A percentile compares a stretch with the other conserved stretches of the same genome.
Conservation (phyloP, 1,140 invertebrate species). For the Sycophila sp. region DNA sequence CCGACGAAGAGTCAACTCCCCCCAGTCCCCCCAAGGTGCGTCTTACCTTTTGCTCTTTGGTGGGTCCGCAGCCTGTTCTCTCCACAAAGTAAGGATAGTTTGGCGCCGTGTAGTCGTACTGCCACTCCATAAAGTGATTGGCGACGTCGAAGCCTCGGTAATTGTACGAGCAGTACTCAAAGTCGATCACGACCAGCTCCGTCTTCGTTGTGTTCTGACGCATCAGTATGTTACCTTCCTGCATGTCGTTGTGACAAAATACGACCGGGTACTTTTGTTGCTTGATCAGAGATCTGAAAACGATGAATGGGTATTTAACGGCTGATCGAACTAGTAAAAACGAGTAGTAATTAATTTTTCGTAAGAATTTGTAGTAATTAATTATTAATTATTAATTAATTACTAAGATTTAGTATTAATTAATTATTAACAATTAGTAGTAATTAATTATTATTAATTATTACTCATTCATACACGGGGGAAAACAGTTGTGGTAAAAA, state of each 20-base stretch:
- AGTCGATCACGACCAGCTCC: conserved; percentile 87
- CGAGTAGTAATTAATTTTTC: too few species aligned
- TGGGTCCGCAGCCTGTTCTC: conserved; percentile 75
- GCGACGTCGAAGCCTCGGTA: conserved; percentile 94
- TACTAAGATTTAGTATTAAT: too few species aligned
- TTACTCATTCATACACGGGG: too few species aligned
- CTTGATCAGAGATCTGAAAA: conserved; percentile 50
- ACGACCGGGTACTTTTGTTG: conserved; percentile 83
- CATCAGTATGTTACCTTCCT: conserved; percentile 85
- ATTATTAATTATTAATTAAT: too few species aligned
- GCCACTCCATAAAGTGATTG: conserved; percentile 97
- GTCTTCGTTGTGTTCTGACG: conserved; percentile 69
- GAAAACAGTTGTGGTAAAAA: too few species aligned
- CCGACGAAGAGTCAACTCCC: conserved; percentile 28
- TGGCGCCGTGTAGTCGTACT: conserved; percentile 86
- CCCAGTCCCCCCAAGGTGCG: conserved; percentile 44
- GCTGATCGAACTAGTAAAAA: too few species aligned
- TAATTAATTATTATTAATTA: too few species aligned
- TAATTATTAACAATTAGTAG: too few species aligned
- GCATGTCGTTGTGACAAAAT: conserved; percentile 98
- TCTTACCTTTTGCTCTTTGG: conserved; percentile 82
- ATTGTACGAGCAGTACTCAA: conserved; percentile 95
- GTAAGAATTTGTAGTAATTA: too few species aligned
- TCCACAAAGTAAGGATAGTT: conserved; percentile 83
- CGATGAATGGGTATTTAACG: too few species aligned